A percentile compares a stretch with the other conserved stretches of the same genome.
phyloP scores from a whole-genome alignment of 2,113 vertebrate species.

The Hymenochirus boettgeri region DNA sequence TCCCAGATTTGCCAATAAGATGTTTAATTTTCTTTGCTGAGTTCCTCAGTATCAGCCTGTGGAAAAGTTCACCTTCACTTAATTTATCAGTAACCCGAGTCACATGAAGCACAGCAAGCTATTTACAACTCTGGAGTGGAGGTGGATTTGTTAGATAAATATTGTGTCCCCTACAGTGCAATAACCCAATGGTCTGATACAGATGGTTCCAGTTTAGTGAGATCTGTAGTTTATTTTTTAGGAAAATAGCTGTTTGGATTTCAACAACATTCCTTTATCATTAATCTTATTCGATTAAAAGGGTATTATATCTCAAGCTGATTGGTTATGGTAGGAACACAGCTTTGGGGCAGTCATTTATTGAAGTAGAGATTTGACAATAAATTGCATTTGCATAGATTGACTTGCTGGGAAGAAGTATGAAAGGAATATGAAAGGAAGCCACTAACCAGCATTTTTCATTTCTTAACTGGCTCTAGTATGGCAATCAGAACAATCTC shows the following conservation, averaged over 20 bases:
- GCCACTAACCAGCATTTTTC: too few relatives aligned
- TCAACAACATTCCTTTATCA: conserved; percentile 12
- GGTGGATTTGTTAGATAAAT: conserved; percentile 27
- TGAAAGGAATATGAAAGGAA: too few relatives aligned
- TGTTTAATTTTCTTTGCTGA: neutral
- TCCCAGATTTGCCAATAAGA: neutral
- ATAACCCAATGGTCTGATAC: conserved; percentile 17
- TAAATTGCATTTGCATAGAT: neutral
- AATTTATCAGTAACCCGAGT: neutral
- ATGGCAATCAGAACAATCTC: too few relatives aligned
- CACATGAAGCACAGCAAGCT: neutral
- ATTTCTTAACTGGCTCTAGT: too few relatives aligned
- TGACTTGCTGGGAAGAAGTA: neutral
- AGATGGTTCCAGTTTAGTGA: conserved; percentile 33
- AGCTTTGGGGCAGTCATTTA: neutral
- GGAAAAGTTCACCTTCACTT: neutral
- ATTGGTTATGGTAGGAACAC: neutral
- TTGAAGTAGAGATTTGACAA: neutral
- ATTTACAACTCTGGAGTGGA: conserved; percentile 6
- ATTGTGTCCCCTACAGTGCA: conserved; percentile 23
- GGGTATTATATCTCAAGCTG: neutral
- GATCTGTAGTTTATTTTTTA: conserved; percentile 25
- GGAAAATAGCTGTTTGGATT: conserved; percentile 13
- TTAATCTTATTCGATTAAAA: conserved; percentile 20
- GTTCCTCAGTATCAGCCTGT: neutral